phyloP scores from a whole-genome alignment of 2,113 vertebrate species.

The Gnathonemus longibarbis region DNA sequence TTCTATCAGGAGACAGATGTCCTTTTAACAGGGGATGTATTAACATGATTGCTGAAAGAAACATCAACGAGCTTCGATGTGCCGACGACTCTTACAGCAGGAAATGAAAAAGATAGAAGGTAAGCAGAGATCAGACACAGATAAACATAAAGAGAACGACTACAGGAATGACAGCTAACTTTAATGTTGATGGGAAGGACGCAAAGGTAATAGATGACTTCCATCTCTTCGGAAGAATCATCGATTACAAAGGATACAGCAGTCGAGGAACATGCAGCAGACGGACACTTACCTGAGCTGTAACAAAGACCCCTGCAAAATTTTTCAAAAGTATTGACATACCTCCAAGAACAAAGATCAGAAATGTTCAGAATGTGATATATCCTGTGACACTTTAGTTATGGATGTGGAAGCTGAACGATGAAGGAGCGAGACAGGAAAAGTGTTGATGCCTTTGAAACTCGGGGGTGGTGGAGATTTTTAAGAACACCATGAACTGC shows the following conservation, averaged over 20 bases:
- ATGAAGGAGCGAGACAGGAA: neutral
- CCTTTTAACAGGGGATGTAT: neutral
- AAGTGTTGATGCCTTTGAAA: neutral
- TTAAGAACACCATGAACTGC: neutral
- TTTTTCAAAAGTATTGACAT: neutral
- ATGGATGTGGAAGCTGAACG: neutral
- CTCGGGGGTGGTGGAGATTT: neutral
- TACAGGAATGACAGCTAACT: neutral
- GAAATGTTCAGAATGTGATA: neutral
- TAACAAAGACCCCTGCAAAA: neutral
- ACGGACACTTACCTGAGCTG: neutral
- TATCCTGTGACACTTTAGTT: neutral
- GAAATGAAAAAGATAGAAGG: neutral
- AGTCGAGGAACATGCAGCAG: neutral
- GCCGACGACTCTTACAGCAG: neutral
- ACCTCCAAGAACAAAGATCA: neutral
- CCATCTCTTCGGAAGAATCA: neutral
- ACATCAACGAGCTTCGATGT: neutral
- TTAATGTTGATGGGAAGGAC: neutral
- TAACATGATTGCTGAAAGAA: neutral
- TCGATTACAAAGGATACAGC: neutral
- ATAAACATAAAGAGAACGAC: neutral
- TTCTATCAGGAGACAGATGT: neutral
- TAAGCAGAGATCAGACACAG: neutral
- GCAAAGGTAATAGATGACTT: neutral